These are phyloP conservation scores for Eupsittula cactorum DNA, from an alignment of 2,113 vertebrate genomes.

Conservation along the genomic window DNA sequence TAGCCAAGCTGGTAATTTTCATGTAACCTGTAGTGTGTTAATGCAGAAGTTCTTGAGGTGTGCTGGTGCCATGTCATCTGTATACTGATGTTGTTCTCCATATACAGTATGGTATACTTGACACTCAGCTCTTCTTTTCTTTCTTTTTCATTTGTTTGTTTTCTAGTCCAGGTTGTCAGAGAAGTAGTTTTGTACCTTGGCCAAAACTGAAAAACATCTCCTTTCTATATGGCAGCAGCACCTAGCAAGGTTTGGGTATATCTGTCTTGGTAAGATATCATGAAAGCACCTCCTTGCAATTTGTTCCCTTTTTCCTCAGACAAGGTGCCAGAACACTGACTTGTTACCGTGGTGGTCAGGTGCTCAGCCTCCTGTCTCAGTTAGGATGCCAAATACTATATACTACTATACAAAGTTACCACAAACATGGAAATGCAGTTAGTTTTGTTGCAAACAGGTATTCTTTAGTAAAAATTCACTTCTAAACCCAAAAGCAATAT, in stretches of 20 bases:
- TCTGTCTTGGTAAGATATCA: neutral
- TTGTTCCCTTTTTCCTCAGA: neutral
- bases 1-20: neutral
- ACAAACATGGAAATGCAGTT: neutral
- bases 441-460: neutral
- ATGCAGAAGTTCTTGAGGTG: neutral
- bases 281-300: neutral
- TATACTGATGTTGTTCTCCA: neutral
- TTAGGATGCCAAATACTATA: neutral
- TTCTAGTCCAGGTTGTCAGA: neutral
- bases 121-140: fast-evolving
- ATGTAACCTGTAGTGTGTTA: neutral
- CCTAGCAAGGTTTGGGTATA: neutral
- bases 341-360: neutral
- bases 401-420: neutral
- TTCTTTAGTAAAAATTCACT: neutral
- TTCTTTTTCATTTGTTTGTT: neutral
- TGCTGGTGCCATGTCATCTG: neutral
- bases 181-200: neutral
- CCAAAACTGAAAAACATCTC: neutral
- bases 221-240: neutral
- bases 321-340: neutral
- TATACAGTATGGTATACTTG: neutral
- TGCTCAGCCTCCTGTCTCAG: neutral
- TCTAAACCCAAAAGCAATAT: neutral